These are phyloP conservation scores for Notodonta dromedarius DNA, from an alignment of 2,888 invertebrate genomes.

Conservation along the genomic window DNA sequence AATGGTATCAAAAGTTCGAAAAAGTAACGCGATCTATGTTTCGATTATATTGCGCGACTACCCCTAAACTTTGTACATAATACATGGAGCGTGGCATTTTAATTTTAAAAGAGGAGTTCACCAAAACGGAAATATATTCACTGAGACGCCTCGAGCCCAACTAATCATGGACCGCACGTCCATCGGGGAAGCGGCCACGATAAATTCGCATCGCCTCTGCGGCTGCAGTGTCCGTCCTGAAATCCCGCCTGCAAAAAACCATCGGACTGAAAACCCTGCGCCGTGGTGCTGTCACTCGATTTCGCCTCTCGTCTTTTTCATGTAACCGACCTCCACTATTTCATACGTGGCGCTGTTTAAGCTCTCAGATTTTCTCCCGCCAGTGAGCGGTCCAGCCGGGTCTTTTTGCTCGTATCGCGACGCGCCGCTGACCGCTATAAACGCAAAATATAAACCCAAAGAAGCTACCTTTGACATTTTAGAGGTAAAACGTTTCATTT, in stretches of 20 bases:
- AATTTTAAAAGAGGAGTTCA: conserved; percentile 22
- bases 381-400: conserved; percentile 67
- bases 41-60: too few species aligned
- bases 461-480: conserved; percentile 82
- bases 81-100: conserved; percentile 9
- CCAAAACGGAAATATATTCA: conserved; percentile 52
- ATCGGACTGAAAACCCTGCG: conserved; percentile 77
- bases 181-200: conserved; percentile 58
- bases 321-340: conserved; percentile 83
- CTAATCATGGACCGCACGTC: conserved; percentile 74
- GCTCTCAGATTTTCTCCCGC: conserved; percentile 82
- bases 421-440: conserved; percentile 80
- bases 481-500: conserved; percentile 78
- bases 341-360: conserved; percentile 83
- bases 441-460: conserved; percentile 83
- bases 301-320: conserved; percentile 83
- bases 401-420: conserved; percentile 77
- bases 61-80: not conserved
- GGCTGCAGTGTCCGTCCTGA: conserved; percentile 70
- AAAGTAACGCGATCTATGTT: too few species aligned
- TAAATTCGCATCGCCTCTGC: conserved; percentile 73
- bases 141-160: conserved; percentile 56
- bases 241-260: conserved; percentile 78
- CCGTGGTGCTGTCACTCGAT: conserved; percentile 82
- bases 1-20: too few species aligned